Percentiles rank a stretch among this genome's conserved stretches.
phyloP scores from a whole-genome alignment of 2,113 vertebrate genomes.

The Corvus hawaiiensis region DNA sequence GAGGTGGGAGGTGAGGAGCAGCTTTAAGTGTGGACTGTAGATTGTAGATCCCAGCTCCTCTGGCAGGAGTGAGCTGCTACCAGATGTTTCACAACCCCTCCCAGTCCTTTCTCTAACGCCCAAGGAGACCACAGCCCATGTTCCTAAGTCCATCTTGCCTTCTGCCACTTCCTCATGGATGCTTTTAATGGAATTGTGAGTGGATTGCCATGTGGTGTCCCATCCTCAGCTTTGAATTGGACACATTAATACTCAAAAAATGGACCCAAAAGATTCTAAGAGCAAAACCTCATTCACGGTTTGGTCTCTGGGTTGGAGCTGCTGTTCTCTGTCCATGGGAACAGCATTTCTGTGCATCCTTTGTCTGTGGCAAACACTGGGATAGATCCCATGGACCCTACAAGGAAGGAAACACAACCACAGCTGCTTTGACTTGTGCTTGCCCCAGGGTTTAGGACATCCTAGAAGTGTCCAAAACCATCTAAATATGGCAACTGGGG shows the following conservation, averaged over 20 bases:
- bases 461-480: not conserved
- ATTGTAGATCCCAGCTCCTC: not conserved
- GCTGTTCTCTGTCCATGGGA: not conserved
- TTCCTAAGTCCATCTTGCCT: not conserved
- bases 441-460: not conserved
- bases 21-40: not conserved
- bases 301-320: not conserved
- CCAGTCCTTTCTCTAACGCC: not conserved
- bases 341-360: not conserved
- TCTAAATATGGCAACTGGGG: not conserved
- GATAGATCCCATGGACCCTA: not conserved
- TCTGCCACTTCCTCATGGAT: not conserved
- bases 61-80: not conserved
- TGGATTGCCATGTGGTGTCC: not conserved
- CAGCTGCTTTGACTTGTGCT: not conserved
- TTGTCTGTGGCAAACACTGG: not conserved
- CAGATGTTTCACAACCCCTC: not conserved
- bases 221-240: not conserved
- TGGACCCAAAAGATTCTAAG: not conserved
- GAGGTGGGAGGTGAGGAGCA: not conserved
- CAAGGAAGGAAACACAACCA: not conserved
- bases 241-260: not conserved
- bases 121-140: not conserved
- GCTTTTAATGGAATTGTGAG: not conserved
- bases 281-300: not conserved